phyloP scores from a whole-genome alignment of 2,113 vertebrate genomes.

The Petromus typicus region DNA sequence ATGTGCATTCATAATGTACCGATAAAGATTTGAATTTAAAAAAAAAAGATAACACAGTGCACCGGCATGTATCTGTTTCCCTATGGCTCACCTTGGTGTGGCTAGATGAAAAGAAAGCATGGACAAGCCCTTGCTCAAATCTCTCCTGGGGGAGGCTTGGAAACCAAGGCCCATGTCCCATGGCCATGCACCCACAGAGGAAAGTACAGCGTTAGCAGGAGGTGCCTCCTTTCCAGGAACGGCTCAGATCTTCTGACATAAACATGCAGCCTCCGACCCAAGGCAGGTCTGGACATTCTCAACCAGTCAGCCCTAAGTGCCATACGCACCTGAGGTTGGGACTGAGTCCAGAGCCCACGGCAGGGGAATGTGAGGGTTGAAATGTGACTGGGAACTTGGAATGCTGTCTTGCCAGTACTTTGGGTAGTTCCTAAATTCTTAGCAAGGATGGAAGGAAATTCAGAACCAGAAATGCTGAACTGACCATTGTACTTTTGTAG shows the following conservation, averaged over 20 bases:
- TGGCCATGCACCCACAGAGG: fast-evolving
- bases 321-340: not conserved
- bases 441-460: not conserved
- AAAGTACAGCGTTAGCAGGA: fast-evolving
- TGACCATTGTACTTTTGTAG: not conserved
- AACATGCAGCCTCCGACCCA: not conserved
- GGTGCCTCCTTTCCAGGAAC: not conserved
- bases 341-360: not conserved
- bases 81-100: not conserved
- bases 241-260: not conserved
- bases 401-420: not conserved
- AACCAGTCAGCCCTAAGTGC: not conserved
- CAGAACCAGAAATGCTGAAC: not conserved
- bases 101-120: not conserved
- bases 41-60: not conserved
- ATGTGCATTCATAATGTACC: too few species aligned
- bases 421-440: not conserved
- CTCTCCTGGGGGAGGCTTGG: not conserved
- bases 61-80: not conserved
- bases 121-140: not conserved
- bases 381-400: conserved; percentile 1
- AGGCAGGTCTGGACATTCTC: conserved; percentile 31
- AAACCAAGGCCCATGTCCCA: not conserved
- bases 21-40: too few species aligned
- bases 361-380: not conserved